Evolutionary conservation across 2,888 invertebrate genomes (phyloP), one percentile per base, ranked within the genome.

Genomic region (Epistrophella euchroma): DNA sequence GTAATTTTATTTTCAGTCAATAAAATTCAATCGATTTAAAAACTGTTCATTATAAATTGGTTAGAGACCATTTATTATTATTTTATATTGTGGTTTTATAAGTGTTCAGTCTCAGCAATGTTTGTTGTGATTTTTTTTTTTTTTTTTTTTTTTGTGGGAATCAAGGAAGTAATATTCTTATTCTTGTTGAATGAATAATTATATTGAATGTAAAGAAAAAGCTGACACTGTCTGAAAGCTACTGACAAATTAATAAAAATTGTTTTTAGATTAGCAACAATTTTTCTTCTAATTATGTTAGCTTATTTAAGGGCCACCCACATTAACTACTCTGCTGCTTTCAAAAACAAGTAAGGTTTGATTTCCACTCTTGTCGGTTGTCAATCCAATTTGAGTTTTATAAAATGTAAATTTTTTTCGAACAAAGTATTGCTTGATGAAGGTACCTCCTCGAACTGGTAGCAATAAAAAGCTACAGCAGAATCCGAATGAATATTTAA

Each of bases 1-100:
- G 85, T 73, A 68, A 77, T 77, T 82, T 86, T 62, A 81, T 76
- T 82, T 84, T 50, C 84, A 79, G 47, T 64, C 43, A 80, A 66
- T 62, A 56, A 56, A 22, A 22, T 68, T 68, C 35, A 68, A 68
- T 68, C 68, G 68, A 37, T 66, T 47, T 47, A 47, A 62, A 58
- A 58, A 45, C 10, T 62, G 62, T 62, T 60, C 60, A 60, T 60
- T 60, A 60, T 35, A 32, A 56, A 56, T 60, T 60, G 37, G 19
- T 37, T 37, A 40, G 15, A 60, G 15, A 19, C 40, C 22, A 40
- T 60, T 62, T 45, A 58, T 56, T 56, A 56, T 28, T 50, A 1
- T 32, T 32, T 32, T 47, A 11, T n/a, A 9, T 35, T 58, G 56
- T 58, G 56, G 32, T 58, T 25, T 25, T 40, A n/a, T 0, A 62